A percentile compares a stretch with the other conserved stretches of the same genome.
phyloP scores from a whole-genome alignment of 2,888 invertebrate species.

The Ochropacha duplaris region DNA sequence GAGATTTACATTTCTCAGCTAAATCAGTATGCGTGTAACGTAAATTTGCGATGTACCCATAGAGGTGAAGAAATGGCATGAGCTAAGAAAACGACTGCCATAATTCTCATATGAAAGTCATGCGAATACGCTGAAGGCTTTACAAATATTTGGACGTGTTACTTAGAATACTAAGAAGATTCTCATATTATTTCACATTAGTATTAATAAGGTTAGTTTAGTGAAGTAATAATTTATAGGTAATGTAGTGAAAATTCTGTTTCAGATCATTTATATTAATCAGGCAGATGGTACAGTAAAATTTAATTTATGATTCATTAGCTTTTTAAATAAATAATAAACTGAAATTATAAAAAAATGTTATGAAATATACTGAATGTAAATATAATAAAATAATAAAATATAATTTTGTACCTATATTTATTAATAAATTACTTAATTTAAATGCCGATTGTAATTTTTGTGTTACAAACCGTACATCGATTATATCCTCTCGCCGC shows the following conservation, averaged over 20 bases:
- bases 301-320: neutral
- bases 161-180: constrained; percentile 2
- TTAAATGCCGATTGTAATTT: neutral
- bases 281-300: neutral
- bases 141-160: constrained; percentile 14
- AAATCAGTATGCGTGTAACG: constrained; percentile 47
- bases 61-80: constrained; percentile 43
- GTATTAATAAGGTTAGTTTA: constrained; percentile 1
- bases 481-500: constrained; percentile 44
- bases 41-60: constrained; percentile 23
- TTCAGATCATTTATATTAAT: neutral
- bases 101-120: constrained; percentile 48
- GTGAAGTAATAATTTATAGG: neutral
- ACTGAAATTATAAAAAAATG: neutral
- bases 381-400: too few species aligned
- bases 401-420: too few species aligned
- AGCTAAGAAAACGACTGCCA: constrained; percentile 45
- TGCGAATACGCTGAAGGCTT: constrained; percentile 43
- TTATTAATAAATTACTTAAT: neutral
- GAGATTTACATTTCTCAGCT: constrained; percentile 36
- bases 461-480: constrained; percentile 31
- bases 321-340: too few species aligned
- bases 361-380: too few species aligned
- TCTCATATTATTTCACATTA: constrained; percentile 10
- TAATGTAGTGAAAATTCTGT: neutral